phyloP scores from a whole-genome alignment of 2,888 invertebrate species.

The Volucella bombylans region DNA sequence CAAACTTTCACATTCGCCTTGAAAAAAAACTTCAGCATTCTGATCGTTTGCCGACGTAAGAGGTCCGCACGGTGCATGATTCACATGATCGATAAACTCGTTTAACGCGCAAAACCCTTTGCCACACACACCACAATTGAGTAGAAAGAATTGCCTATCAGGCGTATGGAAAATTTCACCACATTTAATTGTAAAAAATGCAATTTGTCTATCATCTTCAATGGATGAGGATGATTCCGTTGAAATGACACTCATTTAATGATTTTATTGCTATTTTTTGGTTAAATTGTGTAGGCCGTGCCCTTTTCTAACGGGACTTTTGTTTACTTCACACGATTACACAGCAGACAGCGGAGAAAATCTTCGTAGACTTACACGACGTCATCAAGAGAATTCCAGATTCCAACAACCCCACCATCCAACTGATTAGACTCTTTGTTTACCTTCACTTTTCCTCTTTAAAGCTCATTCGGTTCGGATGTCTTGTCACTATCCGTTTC shows the following conservation, averaged over 20 bases:
- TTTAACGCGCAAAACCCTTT: conserved; percentile 59
- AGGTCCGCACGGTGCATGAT: conserved; percentile 43
- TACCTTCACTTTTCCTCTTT: conserved; percentile 48
- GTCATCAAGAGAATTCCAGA: conserved; percentile 43
- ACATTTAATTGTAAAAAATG: conserved; percentile 60
- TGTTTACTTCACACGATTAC: conserved; percentile 18
- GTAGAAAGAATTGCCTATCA: conserved; percentile 53
- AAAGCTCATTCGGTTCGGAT: neutral
- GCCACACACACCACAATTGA: conserved; percentile 54
- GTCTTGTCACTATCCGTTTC: neutral
- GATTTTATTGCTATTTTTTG: neutral
- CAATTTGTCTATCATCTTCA: conserved; percentile 41
- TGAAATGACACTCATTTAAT: conserved; percentile 45
- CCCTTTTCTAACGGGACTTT: conserved; percentile 25
- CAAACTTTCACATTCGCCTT: conserved; percentile 31
- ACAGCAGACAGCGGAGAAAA: conserved; percentile 15
- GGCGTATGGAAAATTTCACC: conserved; percentile 61
- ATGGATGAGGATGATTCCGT: conserved; percentile 15
- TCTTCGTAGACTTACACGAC: conserved; percentile 6
- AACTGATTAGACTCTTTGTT: conserved; percentile 55
- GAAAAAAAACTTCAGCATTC: conserved; percentile 1
- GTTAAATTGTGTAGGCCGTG: neutral
- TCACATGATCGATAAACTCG: conserved; percentile 60
- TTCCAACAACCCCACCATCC: conserved; percentile 2
- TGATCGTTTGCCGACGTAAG: neutral